Evolutionary conservation across 2,888 invertebrate genomes (phyloP).

Genomic region (Barypeithes pellucidus): DNA sequence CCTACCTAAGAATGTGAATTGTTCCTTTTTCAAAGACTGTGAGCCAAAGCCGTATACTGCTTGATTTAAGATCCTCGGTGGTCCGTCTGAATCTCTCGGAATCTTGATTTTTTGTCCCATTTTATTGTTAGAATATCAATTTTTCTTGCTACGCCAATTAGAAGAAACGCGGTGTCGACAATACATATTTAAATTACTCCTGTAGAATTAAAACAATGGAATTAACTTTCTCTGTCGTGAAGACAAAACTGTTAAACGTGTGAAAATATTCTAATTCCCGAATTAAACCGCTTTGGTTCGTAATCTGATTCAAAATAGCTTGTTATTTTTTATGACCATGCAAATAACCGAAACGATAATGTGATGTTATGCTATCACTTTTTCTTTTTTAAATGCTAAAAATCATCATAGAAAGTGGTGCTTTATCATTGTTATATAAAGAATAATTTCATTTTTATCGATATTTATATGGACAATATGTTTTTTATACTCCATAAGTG

Average conservation of each 20-base stretch:
- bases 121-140: neutral
- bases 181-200: neutral
- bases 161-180: neutral
- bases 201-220: neutral
- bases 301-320: conserved; percentile 24
- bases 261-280: conserved; percentile 37
- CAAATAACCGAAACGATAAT: neutral
- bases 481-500: neutral
- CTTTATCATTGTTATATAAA: neutral
- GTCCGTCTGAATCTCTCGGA: too few relatives aligned
- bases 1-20: too few relatives aligned
- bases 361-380: conserved; percentile 2
- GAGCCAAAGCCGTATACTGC: too few relatives aligned
- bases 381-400: conserved; percentile 14
- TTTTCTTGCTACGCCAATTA: neutral
- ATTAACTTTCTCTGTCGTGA: conserved; percentile 33
- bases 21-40: too few relatives aligned
- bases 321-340: conserved; percentile 9
- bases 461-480: neutral
- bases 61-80: too few relatives aligned
- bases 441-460: neutral
- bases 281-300: conserved; percentile 12
- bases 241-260: conserved; percentile 36
- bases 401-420: neutral
- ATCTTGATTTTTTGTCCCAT: too few relatives aligned